Percentiles rank a stretch among this genome's conserved stretches.
Evolutionary conservation across 2,113 vertebrate species (phyloP).

Genomic region (Cryptomyrus ogoouensis): DNA sequence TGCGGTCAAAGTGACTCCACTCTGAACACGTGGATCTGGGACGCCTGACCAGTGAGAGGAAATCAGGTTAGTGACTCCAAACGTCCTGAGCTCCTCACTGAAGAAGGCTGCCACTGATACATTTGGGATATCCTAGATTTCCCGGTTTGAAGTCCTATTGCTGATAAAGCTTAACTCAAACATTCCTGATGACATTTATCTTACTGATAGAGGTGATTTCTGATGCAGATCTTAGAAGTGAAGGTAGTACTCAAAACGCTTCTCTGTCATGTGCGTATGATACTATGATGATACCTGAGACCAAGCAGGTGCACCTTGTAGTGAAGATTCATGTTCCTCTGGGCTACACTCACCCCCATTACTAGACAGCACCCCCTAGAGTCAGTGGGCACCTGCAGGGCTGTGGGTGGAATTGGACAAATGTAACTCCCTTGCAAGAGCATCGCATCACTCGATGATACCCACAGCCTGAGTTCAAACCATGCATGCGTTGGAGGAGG

Average conservation of each 20-base stretch:
- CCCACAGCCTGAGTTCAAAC: not conserved
- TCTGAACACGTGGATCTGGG: conserved; percentile 1
- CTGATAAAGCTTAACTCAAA: not conserved
- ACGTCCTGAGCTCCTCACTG: not conserved
- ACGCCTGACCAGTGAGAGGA: conserved; percentile 2
- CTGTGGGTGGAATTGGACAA: not conserved
- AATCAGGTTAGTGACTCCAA: not conserved
- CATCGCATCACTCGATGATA: not conserved
- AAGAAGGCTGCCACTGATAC: not conserved
- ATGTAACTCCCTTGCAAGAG: not conserved
- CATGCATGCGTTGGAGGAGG: not conserved
- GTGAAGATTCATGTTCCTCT: not conserved
- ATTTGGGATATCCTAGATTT: not conserved
- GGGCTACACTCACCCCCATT: not conserved
- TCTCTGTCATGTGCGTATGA: not conserved
- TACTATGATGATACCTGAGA: not conserved
- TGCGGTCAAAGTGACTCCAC: not conserved
- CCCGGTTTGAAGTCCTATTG: not conserved
- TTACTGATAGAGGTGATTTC: not conserved
- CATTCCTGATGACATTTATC: not conserved
- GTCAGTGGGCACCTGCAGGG: not conserved
- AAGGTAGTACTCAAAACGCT: not conserved
- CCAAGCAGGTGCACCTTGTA: not conserved
- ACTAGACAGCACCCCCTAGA: not conserved
- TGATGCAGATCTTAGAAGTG: not conserved